phyloP scores from a whole-genome alignment of 2,797 vertebrate species.

The Melanotaenia boesemani region DNA sequence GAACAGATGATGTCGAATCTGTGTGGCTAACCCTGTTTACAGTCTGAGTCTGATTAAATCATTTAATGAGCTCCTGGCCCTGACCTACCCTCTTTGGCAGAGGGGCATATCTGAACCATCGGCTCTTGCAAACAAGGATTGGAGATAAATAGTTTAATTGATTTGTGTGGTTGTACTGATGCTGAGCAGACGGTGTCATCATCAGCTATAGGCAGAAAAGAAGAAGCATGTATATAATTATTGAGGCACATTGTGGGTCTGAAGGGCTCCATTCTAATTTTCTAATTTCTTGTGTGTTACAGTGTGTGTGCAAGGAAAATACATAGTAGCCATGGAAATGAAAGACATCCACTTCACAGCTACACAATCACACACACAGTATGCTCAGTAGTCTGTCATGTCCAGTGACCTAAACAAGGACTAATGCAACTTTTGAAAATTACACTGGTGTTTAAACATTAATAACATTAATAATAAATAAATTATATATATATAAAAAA shows the following conservation, averaged over 20 bases:
- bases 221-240: slow-evolving; percentile 35
- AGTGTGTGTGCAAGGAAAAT: slow-evolving; percentile 18
- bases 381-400: slow-evolving; percentile 10
- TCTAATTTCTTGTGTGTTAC: slow-evolving; percentile 28
- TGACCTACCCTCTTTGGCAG: slow-evolving; percentile 30
- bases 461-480: no score
- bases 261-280: slow-evolving; percentile 20
- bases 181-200: slow-evolving; percentile 20
- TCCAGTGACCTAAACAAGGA: slow-evolving; percentile 2
- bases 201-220: slow-evolving; percentile 25
- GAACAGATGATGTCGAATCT: slow-evolving; percentile 19
- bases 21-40: slow-evolving; percentile 20
- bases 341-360: slow-evolving; percentile 18
- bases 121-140: slow-evolving; percentile 23
- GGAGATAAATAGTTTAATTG: slow-evolving; percentile 40
- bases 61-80: slow-evolving; percentile 21
- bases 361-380: not conserved
- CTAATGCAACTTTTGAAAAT: slow-evolving; percentile 14
- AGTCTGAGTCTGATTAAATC: slow-evolving; percentile 27
- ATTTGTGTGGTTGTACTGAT: slow-evolving; percentile 32
- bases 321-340: slow-evolving; percentile 21
- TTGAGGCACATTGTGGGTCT: slow-evolving; percentile 9
- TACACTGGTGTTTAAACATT: slow-evolving; percentile 30
- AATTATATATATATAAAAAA: no score
- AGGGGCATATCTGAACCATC: slow-evolving; percentile 15